Percentiles rank a stretch among this genome's conserved stretches.
Evolutionary conservation across 1,140 invertebrate species (phyloP).

Genomic region (Eumaeus atala): DNA sequence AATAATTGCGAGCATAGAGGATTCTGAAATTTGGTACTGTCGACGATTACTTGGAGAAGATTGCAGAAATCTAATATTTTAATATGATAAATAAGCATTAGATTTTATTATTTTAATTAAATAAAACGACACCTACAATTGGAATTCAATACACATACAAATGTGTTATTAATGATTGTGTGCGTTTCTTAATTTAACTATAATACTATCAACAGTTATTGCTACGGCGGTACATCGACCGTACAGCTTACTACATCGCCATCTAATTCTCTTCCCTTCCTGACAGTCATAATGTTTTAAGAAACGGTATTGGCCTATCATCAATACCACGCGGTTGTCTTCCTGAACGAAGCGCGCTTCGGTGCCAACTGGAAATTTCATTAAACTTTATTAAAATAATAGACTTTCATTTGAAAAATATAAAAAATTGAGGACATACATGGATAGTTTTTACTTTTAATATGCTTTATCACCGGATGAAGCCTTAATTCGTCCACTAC

Average conservation of each 20-base stretch:
- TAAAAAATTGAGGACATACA: no score
- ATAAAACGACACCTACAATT: no score
- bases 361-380: conserved; percentile 11
- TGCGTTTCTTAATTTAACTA: conserved; percentile 45
- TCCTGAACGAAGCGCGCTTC: conserved; percentile 8
- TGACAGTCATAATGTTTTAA: conserved; percentile 5
- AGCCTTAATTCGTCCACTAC: no score
- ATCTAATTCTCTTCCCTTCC: conserved; percentile 18
- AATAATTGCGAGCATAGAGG: no score
- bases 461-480: no score
- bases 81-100: no score
- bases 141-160: no score
- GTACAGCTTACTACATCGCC: conserved; percentile 50
- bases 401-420: not conserved
- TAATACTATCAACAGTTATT: conserved; percentile 37
- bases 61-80: no score
- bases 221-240: conserved; percentile 49
- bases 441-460: no score
- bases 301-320: conserved; percentile 6
- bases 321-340: conserved; percentile 8
- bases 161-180: conserved; percentile 45
- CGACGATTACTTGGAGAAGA: no score
- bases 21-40: no score
- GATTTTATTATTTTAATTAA: no score
- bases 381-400: not conserved